Percentiles rank a stretch among this genome's conserved stretches.
Evolutionary conservation across 2,797 vertebrate species (phyloP).

Genomic region (Sorex maritimensis): DNA sequence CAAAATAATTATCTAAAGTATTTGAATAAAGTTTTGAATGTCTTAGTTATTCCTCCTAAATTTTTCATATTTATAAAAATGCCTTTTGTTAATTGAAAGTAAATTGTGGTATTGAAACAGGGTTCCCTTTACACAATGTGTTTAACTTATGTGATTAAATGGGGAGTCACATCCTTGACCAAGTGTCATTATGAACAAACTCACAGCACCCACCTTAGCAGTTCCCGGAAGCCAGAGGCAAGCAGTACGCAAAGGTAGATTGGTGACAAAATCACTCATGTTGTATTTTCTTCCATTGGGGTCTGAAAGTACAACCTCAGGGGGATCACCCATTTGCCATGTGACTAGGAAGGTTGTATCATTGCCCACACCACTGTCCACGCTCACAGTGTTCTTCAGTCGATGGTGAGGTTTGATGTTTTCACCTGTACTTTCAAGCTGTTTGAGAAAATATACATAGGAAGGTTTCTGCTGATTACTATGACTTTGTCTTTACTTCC

Average conservation of each 20-base stretch:
- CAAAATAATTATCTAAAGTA: not conserved
- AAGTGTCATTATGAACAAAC: not conserved
- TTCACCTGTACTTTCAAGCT: constrained; percentile 88
- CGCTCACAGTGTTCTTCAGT: constrained; percentile 78
- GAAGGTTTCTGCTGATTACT: not conserved
- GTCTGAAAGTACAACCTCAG: constrained; percentile 81
- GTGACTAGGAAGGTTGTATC: constrained; percentile 87
- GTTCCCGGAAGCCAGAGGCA: constrained; percentile 86
- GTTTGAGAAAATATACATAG: constrained; percentile 52
- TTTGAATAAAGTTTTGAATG: constrained; percentile 30
- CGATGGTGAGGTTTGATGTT: constrained; percentile 64
- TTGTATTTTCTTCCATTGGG: constrained; percentile 86
- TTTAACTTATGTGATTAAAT: not conserved
- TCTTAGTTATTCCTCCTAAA: constrained; percentile 14
- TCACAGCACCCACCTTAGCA: constrained; percentile 84
- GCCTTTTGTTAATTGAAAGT: constrained; percentile 5
- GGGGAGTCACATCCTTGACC: not conserved
- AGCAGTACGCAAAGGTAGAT: constrained; percentile 70
- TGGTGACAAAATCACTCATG: constrained; percentile 74
- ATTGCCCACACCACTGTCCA: constrained; percentile 88
- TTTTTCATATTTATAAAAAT: constrained; percentile 36
- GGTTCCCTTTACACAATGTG: not conserved
- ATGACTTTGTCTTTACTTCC: constrained; percentile 11
- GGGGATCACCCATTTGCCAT: constrained; percentile 80
- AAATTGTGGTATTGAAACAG: not conserved